phyloP scores from a whole-genome alignment of 2,113 vertebrate genomes.

The Forbesichthys papilliferus region DNA sequence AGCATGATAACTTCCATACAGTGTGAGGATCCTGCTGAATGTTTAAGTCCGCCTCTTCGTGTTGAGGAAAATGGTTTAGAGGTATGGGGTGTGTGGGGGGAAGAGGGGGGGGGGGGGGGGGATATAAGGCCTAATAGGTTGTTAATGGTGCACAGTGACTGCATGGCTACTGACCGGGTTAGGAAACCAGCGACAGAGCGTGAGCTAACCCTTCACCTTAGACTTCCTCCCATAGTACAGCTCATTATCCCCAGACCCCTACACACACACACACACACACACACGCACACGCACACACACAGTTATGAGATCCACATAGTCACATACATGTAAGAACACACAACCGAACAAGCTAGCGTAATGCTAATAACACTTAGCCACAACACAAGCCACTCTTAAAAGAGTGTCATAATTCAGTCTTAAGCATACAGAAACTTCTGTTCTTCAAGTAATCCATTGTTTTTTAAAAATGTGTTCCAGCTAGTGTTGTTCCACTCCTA shows the following conservation, averaged over 20 bases:
- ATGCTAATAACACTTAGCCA: no score
- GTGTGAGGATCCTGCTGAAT: conserved; percentile 49
- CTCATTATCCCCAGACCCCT: conserved; percentile 18
- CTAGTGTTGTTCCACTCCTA: no score
- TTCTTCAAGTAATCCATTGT: no score
- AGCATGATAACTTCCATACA: conserved; percentile 31
- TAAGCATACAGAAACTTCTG: no score
- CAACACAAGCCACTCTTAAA: no score
- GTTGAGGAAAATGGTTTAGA: conserved; percentile 4
- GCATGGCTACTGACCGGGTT: conserved; percentile 44
- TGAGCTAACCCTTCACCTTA: conserved; percentile 30
- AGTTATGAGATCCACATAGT: no score
- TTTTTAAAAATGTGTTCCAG: no score
- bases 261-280: background rate
- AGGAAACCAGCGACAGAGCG: conserved; percentile 58
- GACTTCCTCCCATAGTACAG: conserved; percentile 38
- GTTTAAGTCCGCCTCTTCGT: conserved; percentile 41
- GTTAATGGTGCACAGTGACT: conserved; percentile 53
- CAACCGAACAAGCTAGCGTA: no score
- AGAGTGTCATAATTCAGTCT: no score
- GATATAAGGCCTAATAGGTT: conserved; percentile 34
- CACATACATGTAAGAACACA: no score
- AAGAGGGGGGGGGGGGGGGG: background rate
- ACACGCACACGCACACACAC: conserved; percentile 4
- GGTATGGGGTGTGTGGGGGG: background rate